These are phyloP conservation scores for Falco columbarius DNA, from an alignment of 2,797 vertebrate species.

Conservation along the genomic window DNA sequence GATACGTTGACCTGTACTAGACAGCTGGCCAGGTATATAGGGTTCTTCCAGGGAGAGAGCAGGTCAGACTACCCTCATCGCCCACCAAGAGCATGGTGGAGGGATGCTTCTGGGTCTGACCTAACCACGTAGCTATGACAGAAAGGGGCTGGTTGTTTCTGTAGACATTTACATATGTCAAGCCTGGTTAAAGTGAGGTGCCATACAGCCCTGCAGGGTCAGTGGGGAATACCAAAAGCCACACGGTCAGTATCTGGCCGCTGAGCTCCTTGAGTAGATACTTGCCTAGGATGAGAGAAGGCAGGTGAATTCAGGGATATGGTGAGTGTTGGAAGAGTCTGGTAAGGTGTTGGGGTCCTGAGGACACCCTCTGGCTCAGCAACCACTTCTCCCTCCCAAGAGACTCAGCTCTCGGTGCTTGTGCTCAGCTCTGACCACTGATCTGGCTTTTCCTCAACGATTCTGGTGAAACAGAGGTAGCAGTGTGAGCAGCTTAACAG, in stretches of 20 bases:
- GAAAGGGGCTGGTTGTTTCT: not conserved
- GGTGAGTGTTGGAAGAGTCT: not conserved
- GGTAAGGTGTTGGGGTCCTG: not conserved
- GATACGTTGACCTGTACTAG: not conserved
- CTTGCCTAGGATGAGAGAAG: not conserved
- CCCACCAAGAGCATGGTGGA: not conserved
- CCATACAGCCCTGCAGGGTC: not conserved
- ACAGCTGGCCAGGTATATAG: not conserved
- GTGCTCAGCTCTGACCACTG: not conserved
- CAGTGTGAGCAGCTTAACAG: not conserved
- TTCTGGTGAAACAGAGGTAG: not conserved
- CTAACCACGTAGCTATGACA: not conserved
- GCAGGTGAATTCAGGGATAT: fast-evolving
- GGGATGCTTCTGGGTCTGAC: not conserved
- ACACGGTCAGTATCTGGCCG: not conserved
- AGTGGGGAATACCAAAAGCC: not conserved
- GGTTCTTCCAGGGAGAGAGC: not conserved
- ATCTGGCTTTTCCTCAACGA: not conserved
- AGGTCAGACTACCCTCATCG: not conserved
- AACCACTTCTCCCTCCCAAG: not conserved
- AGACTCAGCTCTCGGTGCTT: not conserved
- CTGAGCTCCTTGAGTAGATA: not conserved
- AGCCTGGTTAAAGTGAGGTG: not conserved
- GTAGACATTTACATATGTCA: fast-evolving
- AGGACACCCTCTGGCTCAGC: not conserved